Evolutionary conservation across 2,113 vertebrate genomes (phyloP), one percentile per base, ranked within the genome.

Genomic region (Chunga burmeisteri): DNA sequence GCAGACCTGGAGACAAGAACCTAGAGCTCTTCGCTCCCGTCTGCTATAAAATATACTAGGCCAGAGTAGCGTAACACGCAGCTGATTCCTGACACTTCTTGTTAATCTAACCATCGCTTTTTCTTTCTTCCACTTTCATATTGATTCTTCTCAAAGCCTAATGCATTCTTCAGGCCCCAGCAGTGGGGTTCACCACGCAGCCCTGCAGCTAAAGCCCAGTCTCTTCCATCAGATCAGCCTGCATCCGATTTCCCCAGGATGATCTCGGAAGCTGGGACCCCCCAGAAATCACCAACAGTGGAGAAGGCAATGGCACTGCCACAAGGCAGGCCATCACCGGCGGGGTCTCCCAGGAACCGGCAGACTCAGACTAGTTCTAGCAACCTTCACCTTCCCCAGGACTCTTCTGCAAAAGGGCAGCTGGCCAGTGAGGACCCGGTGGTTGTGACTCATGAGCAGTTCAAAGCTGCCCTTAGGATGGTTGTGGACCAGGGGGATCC

Each of bases 401-500:
- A 99, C 95, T 96, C 98, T 0, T 98, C 97, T 2, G 98, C 97
- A 52, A 98, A 99, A 80, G 97, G 97, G 10, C 93, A 94, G 74
- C 86, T 72, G 58, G 97, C 97, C 2, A 94, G 98, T 0, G 99
- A 99, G 7, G 99, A 99, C 97, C 98, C 98, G 0, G 98, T 98
- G 16, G 98, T 99, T 21, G 99, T 99, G 88, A 99, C 99, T 3
- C 99, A 99, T 0, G 99, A 99, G 95, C 99, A 99, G 97, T 99
- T 99, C 97, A 99, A 99, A 95, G 99, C 99, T 15, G 99, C 99
- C 4, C 98, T 99, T 56, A 98, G 99, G 98, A 99, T 99, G 99
- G 99, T 99, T 32, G 99, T 99, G 49, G 99, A 99, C 96, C 99
- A 99, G 93, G 99, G 99, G 2, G 99, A 99, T 72, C 99, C 99